phyloP scores from a whole-genome alignment of 2,888 invertebrate genomes.

The Meiosimyza decipiens region DNA sequence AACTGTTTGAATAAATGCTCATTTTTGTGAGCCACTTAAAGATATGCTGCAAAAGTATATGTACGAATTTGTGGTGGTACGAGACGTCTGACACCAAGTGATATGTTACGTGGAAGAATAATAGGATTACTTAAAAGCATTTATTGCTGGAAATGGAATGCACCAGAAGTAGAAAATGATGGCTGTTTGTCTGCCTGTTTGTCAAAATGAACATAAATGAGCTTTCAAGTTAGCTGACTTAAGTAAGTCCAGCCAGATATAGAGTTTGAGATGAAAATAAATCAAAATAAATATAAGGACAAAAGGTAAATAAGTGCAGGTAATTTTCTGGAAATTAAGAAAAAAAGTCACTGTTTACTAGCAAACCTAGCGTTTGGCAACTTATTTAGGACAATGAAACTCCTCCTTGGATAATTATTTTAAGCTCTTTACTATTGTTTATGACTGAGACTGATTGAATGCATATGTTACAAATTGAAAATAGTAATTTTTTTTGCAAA shows the following conservation, averaged over 20 bases:
- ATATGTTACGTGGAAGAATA: conserved; percentile 14
- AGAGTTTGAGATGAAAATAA: neutral
- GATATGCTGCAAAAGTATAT: neutral
- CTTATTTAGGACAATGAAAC: no score
- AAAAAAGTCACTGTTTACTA: neutral
- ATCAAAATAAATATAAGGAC: neutral
- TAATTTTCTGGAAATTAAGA: neutral
- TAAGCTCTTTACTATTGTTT: no score
- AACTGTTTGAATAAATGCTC: no score
- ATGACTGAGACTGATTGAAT: no score
- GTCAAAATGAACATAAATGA: conserved; percentile 20
- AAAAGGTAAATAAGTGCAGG: neutral
- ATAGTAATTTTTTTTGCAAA: no score
- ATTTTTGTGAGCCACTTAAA: conserved; percentile 10
- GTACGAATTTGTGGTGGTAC: neutral
- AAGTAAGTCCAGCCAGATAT: neutral
- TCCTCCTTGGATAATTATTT: no score
- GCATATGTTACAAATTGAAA: no score
- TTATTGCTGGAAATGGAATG: conserved; percentile 8
- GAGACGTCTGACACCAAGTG: neutral
- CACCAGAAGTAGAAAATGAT: neutral
- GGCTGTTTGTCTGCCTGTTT: neutral
- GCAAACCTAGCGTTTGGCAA: no score
- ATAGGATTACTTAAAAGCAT: conserved; percentile 32
- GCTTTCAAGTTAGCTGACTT: conserved; percentile 8